Evolutionary conservation across 2,797 vertebrate species (phyloP).

Genomic region (Acanthis flammea): DNA sequence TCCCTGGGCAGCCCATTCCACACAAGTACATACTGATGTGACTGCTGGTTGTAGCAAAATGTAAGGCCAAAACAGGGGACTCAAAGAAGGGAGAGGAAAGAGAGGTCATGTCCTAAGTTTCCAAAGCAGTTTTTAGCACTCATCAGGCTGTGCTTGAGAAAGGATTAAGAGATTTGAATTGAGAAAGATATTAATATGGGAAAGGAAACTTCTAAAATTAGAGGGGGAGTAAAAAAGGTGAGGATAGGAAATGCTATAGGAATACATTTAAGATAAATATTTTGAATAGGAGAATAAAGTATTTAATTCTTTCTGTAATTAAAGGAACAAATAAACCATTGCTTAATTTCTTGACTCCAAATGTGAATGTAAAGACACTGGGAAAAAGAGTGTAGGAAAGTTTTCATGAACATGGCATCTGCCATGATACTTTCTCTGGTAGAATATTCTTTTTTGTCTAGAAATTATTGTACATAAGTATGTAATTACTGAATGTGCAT

Average conservation of each 20-base stretch:
- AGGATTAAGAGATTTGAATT: background rate
- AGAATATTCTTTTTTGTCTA: background rate
- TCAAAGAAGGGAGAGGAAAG: background rate
- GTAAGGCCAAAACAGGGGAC: background rate
- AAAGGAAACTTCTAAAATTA: background rate
- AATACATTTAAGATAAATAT: background rate
- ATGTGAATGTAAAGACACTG: background rate
- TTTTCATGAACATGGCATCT: background rate
- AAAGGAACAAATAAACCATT: background rate
- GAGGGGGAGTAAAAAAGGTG: rapidly evolving
- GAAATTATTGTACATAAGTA: rapidly evolving
- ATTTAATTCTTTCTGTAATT: background rate
- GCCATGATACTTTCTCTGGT: background rate
- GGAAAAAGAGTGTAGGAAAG: background rate
- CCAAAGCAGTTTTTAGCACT: background rate
- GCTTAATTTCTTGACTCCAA: background rate
- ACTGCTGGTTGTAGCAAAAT: background rate
- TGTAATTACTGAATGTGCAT: background rate
- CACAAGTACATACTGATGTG: background rate
- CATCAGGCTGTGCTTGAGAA: background rate
- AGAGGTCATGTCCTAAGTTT: background rate
- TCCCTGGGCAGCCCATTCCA: rapidly evolving
- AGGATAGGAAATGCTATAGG: background rate
- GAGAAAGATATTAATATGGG: background rate
- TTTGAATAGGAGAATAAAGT: background rate